These are phyloP conservation scores for Philaethria dido DNA, from an alignment of 2,888 invertebrate genomes.

Conservation along the genomic window DNA sequence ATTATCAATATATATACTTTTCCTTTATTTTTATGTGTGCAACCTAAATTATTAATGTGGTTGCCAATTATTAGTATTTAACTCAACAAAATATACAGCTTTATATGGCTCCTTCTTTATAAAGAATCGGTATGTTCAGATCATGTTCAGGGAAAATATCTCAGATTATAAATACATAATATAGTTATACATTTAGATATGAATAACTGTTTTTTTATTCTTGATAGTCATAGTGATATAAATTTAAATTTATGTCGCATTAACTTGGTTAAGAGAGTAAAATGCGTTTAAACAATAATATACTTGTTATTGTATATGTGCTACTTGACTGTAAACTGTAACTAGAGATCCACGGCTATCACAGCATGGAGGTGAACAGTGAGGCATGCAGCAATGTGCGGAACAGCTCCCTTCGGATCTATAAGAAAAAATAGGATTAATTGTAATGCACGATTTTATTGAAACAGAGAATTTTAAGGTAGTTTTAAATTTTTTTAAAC, in stretches of 20 bases:
- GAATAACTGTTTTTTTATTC: too few relatives aligned
- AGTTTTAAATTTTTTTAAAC: too few relatives aligned
- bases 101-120: too few relatives aligned
- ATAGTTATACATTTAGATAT: neutral
- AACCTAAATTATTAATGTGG: neutral
- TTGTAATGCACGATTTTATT: too few relatives aligned
- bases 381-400: constrained; percentile 53
- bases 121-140: too few relatives aligned
- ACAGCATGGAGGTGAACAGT: constrained; percentile 48
- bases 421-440: constrained; percentile 9
- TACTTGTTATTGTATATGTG: constrained; percentile 74
- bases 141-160: neutral
- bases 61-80: too few relatives aligned
- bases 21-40: neutral
- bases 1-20: neutral
- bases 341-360: constrained; percentile 67
- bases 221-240: too few relatives aligned
- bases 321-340: constrained; percentile 84
- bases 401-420: constrained; percentile 57
- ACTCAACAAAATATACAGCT: too few relatives aligned
- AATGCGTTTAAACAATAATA: constrained; percentile 11
- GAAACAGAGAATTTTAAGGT: too few relatives aligned
- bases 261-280: constrained; percentile 13
- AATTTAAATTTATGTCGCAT: neutral
- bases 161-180: neutral